Evolutionary conservation across 2,797 vertebrate species (phyloP), one percentile per base, ranked within the genome.

Genomic region (Sandelia bainsii): DNA sequence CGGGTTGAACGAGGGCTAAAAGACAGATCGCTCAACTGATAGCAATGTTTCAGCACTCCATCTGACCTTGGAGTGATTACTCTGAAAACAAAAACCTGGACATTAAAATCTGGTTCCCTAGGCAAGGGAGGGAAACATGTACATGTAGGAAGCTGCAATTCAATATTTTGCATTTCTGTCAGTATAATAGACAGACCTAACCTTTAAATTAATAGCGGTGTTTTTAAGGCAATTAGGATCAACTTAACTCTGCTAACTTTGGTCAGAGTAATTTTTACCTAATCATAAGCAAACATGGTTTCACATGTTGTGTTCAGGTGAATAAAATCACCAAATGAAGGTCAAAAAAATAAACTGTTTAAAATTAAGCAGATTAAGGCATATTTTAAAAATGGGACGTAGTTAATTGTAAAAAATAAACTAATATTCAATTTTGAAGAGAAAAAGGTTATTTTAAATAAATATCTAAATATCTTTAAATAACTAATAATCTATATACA

Each of bases 11-110:
- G 60, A 65, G 79, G 69, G 63, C 80, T 75, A 73, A 75, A 70
- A 90, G 81, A 89, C 74, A 87, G 90, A 92, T 92, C 71, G 25
- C 69, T 73, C 60, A 39, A 77, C 86, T 90, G 89, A 93, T 93
- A 91, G 83, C 75, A 39, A 81, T 5, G 66, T 89, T 90, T 89
- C 89, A 89, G 84, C 83, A 82, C 91, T 88, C 75, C 68, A 39
- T 78, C 83, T 91, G 91, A 92, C 91, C 88, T 93, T 88, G 82
- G 79, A 86, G 89, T 76, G 88, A 90, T 91, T 91, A 89, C 82
- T 87, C 71, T 90, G 90, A 87, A 93, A 91, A 89, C 88, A 90
- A 90, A 92, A 91, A 87, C 88, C 83, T 80, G 82, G 62, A 85
- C 87, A 72, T 78, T 80, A 79, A 87, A 87, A 81, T 77, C 70